phyloP scores from a whole-genome alignment of 2,113 vertebrate species.

The Muntiacus muntjak region DNA sequence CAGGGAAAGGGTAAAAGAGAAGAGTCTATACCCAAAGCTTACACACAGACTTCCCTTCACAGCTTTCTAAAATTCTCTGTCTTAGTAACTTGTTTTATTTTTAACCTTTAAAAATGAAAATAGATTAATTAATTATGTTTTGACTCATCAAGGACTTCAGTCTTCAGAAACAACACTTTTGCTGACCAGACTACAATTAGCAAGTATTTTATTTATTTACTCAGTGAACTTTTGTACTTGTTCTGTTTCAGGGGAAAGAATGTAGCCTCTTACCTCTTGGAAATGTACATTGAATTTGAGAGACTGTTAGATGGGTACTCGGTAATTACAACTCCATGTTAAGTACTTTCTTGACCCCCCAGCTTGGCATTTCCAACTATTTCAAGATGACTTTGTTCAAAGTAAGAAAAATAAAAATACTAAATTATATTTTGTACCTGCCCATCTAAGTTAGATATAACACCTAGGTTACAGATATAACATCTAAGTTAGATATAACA shows the following conservation, averaged over 20 bases:
- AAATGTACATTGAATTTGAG: not conserved
- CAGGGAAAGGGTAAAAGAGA: not conserved
- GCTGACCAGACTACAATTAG: not conserved
- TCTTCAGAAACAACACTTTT: not conserved
- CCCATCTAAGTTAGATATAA: not conserved
- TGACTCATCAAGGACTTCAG: not conserved
- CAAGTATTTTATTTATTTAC: not conserved
- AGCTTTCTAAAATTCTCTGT: not conserved
- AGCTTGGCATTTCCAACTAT: not conserved
- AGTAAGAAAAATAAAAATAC: not conserved
- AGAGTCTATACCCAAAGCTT: not conserved
- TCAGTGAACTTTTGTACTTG: not conserved
- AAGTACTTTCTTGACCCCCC: not conserved
- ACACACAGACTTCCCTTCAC: not conserved
- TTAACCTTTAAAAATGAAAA: not conserved
- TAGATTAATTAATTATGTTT: not conserved
- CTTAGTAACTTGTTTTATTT: not conserved
- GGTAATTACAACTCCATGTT: not conserved
- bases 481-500: not conserved
- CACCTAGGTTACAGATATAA: not conserved
- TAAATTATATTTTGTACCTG: not conserved
- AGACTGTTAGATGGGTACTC: not conserved
- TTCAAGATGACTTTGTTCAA: not conserved
- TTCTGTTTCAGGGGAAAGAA: not conserved
- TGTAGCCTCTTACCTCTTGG: not conserved